phyloP scores from a whole-genome alignment of 2,113 vertebrate genomes.

The Tachysurus vachellii region DNA sequence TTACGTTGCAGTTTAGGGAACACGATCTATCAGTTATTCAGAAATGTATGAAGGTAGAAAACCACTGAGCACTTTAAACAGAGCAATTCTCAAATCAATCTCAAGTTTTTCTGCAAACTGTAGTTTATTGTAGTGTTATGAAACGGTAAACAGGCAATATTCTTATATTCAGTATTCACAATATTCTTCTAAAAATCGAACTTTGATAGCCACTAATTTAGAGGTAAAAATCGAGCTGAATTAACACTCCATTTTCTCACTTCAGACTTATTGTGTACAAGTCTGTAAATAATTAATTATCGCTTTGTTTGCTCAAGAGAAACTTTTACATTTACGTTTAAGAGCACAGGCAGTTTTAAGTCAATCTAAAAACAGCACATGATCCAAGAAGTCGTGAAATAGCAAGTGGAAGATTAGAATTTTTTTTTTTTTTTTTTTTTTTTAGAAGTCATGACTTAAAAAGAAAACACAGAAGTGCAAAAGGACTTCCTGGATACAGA shows the following conservation, averaged over 20 bases:
- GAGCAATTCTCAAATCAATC: slow-evolving; percentile 14
- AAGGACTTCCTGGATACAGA: slow-evolving; percentile 28
- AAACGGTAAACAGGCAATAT: background rate
- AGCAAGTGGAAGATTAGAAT: background rate
- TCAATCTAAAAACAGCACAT: background rate
- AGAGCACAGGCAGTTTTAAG: background rate
- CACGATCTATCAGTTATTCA: background rate
- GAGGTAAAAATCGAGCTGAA: background rate
- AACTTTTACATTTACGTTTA: background rate
- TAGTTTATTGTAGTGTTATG: background rate
- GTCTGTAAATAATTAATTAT: background rate
- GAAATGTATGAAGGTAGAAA: background rate
- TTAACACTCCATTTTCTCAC: background rate
- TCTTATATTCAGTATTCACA: no score
- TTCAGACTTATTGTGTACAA: background rate
- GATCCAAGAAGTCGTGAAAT: background rate
- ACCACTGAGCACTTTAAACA: background rate
- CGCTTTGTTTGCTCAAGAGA: background rate
- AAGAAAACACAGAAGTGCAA: slow-evolving; percentile 33
- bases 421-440: background rate
- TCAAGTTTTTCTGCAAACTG: background rate
- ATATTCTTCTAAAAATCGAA: background rate
- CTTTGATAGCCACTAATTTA: background rate
- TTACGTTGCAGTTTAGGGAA: background rate
- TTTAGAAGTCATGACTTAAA: slow-evolving; percentile 3